Conservation (phyloP, 2,113 vertebrate species). For the Tetrao urogallus region DNA sequence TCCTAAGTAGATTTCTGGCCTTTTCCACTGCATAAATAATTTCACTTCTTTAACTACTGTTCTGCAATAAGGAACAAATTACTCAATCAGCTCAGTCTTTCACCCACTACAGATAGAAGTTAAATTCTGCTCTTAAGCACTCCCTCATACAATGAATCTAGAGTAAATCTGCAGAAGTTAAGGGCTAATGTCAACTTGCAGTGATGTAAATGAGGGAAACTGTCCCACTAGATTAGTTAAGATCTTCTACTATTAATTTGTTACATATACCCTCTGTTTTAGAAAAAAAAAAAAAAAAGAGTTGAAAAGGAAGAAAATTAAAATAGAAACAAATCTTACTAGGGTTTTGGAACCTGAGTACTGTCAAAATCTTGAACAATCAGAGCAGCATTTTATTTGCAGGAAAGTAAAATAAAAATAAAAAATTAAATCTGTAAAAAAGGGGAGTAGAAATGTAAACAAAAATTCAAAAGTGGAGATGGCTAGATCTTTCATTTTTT, state of each 20-base stretch:
- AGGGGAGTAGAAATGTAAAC: background rate
- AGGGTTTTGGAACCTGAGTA: background rate
- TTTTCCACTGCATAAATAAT: background rate
- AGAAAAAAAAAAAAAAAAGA: background rate
- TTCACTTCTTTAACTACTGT: background rate
- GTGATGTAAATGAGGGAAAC: background rate
- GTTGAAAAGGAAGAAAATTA: background rate
- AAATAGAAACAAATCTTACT: background rate
- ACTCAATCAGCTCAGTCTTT: background rate
- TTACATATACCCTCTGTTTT: background rate
- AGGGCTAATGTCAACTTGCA: background rate
- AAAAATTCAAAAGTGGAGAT: background rate
- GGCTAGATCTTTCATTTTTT: background rate
- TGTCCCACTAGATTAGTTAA: background rate
- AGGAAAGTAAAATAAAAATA: background rate
- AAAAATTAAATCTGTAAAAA: background rate
- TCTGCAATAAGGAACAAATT: background rate
- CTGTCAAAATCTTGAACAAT: background rate
- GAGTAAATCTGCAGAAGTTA: background rate
- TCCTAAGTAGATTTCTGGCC: background rate
- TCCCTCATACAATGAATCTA: background rate
- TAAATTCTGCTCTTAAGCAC: background rate
- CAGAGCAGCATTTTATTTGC: background rate
- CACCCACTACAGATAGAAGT: background rate
- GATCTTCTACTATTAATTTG: background rate